These are phyloP conservation scores for Gonioctena quinquepunctata DNA, from an alignment of 1,140 invertebrate genomes.

Conservation along the genomic window DNA sequence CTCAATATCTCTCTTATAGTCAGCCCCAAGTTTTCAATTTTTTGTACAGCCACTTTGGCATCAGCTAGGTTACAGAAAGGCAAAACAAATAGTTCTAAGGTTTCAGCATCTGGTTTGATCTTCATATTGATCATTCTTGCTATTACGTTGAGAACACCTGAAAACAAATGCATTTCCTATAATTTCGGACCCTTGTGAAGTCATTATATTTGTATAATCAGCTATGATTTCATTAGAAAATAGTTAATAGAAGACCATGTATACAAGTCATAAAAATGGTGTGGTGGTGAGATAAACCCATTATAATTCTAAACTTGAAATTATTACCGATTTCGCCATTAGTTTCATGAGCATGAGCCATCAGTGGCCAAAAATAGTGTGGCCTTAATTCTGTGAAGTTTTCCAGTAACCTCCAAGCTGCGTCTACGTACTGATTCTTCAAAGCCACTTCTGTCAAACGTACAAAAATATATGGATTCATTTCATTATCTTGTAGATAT, in stretches of 20 bases:
- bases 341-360: slow-evolving; percentile 30
- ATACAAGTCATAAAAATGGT: too few species aligned
- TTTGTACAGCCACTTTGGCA: slow-evolving; percentile 57
- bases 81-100: slow-evolving; percentile 59
- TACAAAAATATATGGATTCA: slow-evolving; percentile 37
- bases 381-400: slow-evolving; percentile 34
- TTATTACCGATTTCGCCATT: slow-evolving; percentile 46
- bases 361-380: slow-evolving; percentile 53
- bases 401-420: slow-evolving; percentile 36
- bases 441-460: slow-evolving; percentile 40
- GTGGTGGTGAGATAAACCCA: too few species aligned
- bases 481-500: slow-evolving; percentile 26
- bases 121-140: slow-evolving; percentile 58
- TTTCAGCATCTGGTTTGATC: slow-evolving; percentile 59
- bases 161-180: background rate
- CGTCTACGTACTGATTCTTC: slow-evolving; percentile 30
- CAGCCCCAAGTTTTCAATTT: slow-evolving; percentile 57
- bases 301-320: too few species aligned
- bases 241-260: too few species aligned
- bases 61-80: slow-evolving; percentile 59
- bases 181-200: too few species aligned
- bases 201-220: too few species aligned
- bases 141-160: slow-evolving; percentile 59
- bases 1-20: slow-evolving; percentile 52
- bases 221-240: too few species aligned